phyloP scores from a whole-genome alignment of 2,113 vertebrate species.

The Pyrgilauda ruficollis region DNA sequence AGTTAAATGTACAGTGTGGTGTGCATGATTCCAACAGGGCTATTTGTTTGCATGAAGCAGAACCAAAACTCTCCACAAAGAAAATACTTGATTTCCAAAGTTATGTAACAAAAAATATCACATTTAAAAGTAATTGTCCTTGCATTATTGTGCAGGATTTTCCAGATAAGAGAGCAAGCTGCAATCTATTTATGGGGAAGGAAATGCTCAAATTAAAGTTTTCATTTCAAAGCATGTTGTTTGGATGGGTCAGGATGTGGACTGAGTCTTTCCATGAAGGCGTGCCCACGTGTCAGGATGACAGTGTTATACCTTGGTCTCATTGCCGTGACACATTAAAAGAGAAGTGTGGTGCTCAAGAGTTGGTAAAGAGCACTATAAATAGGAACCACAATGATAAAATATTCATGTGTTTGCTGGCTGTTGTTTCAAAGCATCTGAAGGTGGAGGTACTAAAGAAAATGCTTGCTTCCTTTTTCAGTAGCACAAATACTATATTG shows the following conservation, averaged over 20 bases:
- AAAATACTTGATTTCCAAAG: background rate
- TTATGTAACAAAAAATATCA: background rate
- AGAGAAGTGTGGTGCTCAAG: background rate
- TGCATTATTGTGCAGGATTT: background rate
- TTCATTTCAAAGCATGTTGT: background rate
- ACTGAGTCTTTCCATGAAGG: background rate
- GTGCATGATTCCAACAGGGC: background rate
- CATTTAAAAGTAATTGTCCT: background rate
- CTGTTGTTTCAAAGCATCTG: background rate
- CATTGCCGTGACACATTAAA: background rate
- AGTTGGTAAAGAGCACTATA: background rate
- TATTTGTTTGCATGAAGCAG: background rate
- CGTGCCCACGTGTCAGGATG: background rate
- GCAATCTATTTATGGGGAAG: background rate
- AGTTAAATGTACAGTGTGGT: background rate
- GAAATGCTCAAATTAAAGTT: background rate
- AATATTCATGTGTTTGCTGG: background rate
- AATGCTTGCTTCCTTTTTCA: background rate
- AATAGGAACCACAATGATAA: background rate
- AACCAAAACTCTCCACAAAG: background rate
- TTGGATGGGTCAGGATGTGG: background rate
- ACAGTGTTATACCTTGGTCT: background rate
- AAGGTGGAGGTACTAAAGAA: background rate
- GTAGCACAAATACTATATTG: background rate
- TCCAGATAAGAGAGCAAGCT: background rate